These are phyloP conservation scores for Micromesistius poutassou DNA, from an alignment of 2,797 vertebrate species.

Conservation along the genomic window DNA sequence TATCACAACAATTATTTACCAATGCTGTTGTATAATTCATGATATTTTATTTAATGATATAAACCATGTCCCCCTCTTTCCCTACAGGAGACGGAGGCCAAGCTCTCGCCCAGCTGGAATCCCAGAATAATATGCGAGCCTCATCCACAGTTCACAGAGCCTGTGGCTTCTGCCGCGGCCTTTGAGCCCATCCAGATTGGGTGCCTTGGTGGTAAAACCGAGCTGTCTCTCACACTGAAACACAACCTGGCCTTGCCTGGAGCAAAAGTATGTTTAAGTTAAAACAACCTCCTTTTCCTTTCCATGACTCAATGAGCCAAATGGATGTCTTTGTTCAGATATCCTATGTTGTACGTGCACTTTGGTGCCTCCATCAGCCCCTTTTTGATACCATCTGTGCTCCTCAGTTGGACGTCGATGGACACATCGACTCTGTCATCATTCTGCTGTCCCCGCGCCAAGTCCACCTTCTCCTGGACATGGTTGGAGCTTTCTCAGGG, in stretches of 20 bases:
- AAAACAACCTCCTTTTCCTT: not conserved
- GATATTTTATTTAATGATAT: conserved; percentile 13
- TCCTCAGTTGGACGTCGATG: conserved; percentile 88
- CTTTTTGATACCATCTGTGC: conserved; percentile 29
- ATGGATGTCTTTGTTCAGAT: not conserved
- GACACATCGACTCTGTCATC: conserved; percentile 86
- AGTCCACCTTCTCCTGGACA: conserved; percentile 91
- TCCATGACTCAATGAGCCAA: not conserved
- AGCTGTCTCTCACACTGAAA: conserved; percentile 89
- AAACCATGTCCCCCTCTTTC: conserved; percentile 10
- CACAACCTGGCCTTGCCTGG: conserved; percentile 94
- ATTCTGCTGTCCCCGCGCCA: conserved; percentile 91
- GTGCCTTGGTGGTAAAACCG: conserved; percentile 83
- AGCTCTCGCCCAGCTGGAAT: conserved; percentile 98
- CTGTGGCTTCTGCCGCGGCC: conserved; percentile 78
- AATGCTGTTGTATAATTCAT: conserved; percentile 3
- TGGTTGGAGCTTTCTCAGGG: conserved; percentile 88
- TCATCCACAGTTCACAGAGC: conserved; percentile 93
- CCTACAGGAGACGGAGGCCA: conserved; percentile 89
- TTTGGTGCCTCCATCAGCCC: not conserved
- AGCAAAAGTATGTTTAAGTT: conserved; percentile 81
- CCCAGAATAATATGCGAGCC: conserved; percentile 96
- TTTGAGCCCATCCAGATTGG: conserved; percentile 93
- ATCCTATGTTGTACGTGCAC: not conserved
- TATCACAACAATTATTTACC: not conserved